Conservation (phyloP, 2,797 vertebrate genomes). For the Phataginus tetradactyla region DNA sequence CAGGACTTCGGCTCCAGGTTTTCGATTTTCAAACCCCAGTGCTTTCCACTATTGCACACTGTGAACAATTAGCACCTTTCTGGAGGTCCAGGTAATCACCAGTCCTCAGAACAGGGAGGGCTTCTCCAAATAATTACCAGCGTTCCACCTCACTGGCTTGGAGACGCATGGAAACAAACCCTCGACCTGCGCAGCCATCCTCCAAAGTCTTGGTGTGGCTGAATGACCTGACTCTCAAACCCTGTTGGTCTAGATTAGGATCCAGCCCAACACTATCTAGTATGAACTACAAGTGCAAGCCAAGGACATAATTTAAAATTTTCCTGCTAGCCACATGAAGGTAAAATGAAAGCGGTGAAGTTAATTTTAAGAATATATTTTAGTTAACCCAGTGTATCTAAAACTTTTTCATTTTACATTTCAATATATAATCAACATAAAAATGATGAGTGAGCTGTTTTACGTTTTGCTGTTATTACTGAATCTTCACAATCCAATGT, state of each 20-base stretch:
- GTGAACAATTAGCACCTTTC: slow-evolving; percentile 69
- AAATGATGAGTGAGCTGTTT: slow-evolving; percentile 6
- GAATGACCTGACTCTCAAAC: neutral
- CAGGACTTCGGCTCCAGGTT: neutral
- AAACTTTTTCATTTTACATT: neutral
- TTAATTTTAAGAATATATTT: neutral
- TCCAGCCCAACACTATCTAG: neutral
- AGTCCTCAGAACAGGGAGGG: neutral
- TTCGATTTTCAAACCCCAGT: slow-evolving; percentile 34
- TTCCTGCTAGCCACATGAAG: neutral
- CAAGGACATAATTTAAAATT: neutral
- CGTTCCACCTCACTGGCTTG: neutral
- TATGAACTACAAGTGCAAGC: neutral
- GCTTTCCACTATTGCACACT: neutral
- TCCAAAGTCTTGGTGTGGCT: neutral
- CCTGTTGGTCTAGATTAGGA: neutral
- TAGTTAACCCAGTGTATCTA: neutral
- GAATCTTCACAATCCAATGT: neutral
- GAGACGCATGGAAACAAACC: neutral
- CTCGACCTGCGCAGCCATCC: neutral
- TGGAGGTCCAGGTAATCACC: slow-evolving; percentile 1
- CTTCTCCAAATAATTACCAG: slow-evolving; percentile 5
- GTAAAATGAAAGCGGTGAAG: neutral
- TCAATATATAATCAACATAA: neutral
- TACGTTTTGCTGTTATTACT: neutral